Percentiles rank a stretch among this genome's conserved stretches.
Conservation (phyloP, 1,140 invertebrate genomes). For the Camponotus floridanus region DNA sequence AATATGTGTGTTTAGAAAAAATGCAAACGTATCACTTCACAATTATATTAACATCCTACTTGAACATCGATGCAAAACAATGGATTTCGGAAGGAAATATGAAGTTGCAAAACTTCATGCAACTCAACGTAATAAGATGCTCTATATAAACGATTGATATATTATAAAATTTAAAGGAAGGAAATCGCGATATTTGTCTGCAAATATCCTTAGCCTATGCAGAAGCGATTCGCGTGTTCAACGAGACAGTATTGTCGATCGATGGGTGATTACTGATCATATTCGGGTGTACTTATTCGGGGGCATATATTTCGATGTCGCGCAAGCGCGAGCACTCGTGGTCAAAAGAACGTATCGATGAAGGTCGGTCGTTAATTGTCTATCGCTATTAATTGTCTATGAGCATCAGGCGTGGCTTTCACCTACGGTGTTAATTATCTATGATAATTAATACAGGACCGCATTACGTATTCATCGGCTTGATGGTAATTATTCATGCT, state of each 20-base stretch:
- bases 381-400: slow-evolving; percentile 65
- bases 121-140: background rate
- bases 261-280: slow-evolving; percentile 30
- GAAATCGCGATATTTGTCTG: background rate
- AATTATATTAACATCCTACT: background rate
- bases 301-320: slow-evolving; percentile 20
- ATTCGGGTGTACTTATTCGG: background rate
- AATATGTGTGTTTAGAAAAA: background rate
- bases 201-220: background rate
- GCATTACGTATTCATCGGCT: slow-evolving; percentile 80
- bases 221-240: background rate
- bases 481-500: slow-evolving; percentile 80
- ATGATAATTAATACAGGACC: slow-evolving; percentile 82
- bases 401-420: slow-evolving; percentile 45
- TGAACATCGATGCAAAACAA: too few species aligned
- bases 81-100: too few species aligned
- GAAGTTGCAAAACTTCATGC: too few species aligned
- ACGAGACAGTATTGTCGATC: background rate
- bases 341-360: slow-evolving; percentile 43
- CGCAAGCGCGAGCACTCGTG: slow-evolving; percentile 18
- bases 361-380: slow-evolving; percentile 46
- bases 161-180: background rate
- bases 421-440: slow-evolving; percentile 76
- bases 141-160: slow-evolving; percentile 10
- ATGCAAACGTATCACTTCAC: background rate